phyloP scores from a whole-genome alignment of 2,113 vertebrate genomes.

The Canis aureus region DNA sequence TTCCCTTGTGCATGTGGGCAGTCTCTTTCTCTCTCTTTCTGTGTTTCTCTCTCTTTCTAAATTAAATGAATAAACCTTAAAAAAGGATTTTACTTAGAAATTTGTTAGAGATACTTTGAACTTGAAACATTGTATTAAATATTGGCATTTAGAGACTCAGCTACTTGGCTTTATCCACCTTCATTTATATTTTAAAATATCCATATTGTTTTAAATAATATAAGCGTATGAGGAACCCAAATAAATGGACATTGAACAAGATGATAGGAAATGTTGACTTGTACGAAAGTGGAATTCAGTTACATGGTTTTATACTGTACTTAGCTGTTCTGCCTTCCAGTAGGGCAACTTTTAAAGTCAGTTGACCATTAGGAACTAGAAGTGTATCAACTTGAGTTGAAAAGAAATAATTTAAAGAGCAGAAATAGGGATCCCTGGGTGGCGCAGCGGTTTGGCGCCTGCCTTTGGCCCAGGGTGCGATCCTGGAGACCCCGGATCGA shows the following conservation, averaged over 20 bases:
- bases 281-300: not conserved
- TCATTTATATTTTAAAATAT: not conserved
- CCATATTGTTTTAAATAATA: not conserved
- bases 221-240: not conserved
- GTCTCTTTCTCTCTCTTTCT: not conserved
- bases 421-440: too few species aligned
- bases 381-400: not conserved
- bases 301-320: not conserved
- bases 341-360: not conserved
- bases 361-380: not conserved
- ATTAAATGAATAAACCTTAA: not conserved
- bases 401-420: constrained; percentile 7
- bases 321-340: not conserved
- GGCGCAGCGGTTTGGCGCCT: too few species aligned
- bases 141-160: not conserved
- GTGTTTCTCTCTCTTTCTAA: not conserved
- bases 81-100: not conserved
- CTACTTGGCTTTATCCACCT: not conserved
- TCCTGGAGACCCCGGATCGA: too few species aligned
- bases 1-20: not conserved
- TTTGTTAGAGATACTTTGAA: constrained; percentile 35
- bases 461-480: too few species aligned
- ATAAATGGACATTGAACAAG: not conserved
- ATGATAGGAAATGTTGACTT: constrained; percentile 3
- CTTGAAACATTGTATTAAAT: constrained; percentile 33